Percentiles rank a stretch among this genome's conserved stretches.
Conservation (phyloP, 2,113 vertebrate species). For the Rissa tridactyla region DNA sequence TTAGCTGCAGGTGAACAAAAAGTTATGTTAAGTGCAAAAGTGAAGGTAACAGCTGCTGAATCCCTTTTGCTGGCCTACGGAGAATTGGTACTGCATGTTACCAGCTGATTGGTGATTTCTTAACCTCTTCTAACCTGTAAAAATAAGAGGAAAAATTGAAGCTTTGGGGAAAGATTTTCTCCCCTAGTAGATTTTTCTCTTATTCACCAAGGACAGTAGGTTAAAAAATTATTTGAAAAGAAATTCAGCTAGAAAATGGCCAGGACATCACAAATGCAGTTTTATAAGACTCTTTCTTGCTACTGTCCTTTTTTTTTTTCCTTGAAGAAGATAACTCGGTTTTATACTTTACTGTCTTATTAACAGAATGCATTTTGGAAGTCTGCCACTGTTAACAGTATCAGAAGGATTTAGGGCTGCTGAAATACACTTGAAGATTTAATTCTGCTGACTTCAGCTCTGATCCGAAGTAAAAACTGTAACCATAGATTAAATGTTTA, state of each 20-base stretch:
- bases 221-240: slow-evolving; percentile 65
- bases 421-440: slow-evolving; percentile 81
- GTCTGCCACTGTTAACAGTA: slow-evolving; percentile 80
- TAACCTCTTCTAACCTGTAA: slow-evolving; percentile 63
- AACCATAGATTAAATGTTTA: slow-evolving; percentile 85
- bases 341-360: slow-evolving; percentile 83
- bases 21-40: slow-evolving; percentile 74
- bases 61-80: slow-evolving; percentile 65
- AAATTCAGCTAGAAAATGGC: slow-evolving; percentile 55
- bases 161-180: slow-evolving; percentile 4
- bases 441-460: slow-evolving; percentile 85
- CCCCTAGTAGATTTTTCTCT: slow-evolving; percentile 30
- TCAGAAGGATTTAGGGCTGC: slow-evolving; percentile 81
- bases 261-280: slow-evolving; percentile 45
- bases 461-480: slow-evolving; percentile 78
- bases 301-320: slow-evolving; percentile 10
- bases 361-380: slow-evolving; percentile 82
- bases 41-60: slow-evolving; percentile 75
- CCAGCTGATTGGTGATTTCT: slow-evolving; percentile 64
- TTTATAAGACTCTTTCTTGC: slow-evolving; percentile 59
- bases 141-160: slow-evolving; percentile 47
- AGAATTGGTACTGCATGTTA: slow-evolving; percentile 56
- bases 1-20: slow-evolving; percentile 75
- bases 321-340: slow-evolving; percentile 76
- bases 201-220: slow-evolving; percentile 47